Base-by-base conservation (phyloP, 1,140 invertebrate genomes). In the Scaptodrosophila lebanonensis region DNA sequence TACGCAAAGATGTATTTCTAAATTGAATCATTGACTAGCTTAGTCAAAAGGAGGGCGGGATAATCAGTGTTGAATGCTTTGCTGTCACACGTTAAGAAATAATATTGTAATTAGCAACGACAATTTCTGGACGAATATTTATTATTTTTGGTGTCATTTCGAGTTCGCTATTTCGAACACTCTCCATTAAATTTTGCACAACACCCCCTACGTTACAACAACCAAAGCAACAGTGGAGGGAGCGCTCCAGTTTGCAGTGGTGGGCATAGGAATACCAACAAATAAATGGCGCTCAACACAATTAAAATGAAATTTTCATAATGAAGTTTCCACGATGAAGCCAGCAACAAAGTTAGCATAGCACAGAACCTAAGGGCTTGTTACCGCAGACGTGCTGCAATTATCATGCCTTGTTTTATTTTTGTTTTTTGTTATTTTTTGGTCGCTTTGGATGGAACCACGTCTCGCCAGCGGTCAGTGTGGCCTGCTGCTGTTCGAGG, bases 221-320 rank as follows among this genome's bases (percentile, higher is more conserved):
- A 56, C 44, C 29, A 39, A 17, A 43, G 32, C 25, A 48, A 40
- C 47, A 29, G n/a, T 25, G 22, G 3, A 25, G 3, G 8, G 3
- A 8, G 22, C 22, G 22, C 3, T n/a, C n/a, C n/a, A n/a, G n/a
- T 8, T 25, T 3, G 8, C 22, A 62, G 33, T 47, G 30, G 3
- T 40, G 49, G 32, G 47, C 32, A 49, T 35, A 51, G 27, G 42
- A 25, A 43, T 58, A 42, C 32, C 38, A 12, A 51, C 54, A 58
- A 15, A 40, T 32, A 35, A 15, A 18, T 54, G 54, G 64, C 33
- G 60, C 51, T 65, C 42, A 32, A 13, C 52, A 39, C 59, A 77
- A 79, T 77, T 77, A 79, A 77, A 79, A 77, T 77, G 64, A 59
- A 79, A 77, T 77, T 77, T 77, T 79, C 75, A 77, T 77, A 79